Percentiles rank a stretch among this genome's conserved stretches.
Evolutionary conservation across 2,113 vertebrate species (phyloP).

Genomic region (Prionailurus bengalensis): DNA sequence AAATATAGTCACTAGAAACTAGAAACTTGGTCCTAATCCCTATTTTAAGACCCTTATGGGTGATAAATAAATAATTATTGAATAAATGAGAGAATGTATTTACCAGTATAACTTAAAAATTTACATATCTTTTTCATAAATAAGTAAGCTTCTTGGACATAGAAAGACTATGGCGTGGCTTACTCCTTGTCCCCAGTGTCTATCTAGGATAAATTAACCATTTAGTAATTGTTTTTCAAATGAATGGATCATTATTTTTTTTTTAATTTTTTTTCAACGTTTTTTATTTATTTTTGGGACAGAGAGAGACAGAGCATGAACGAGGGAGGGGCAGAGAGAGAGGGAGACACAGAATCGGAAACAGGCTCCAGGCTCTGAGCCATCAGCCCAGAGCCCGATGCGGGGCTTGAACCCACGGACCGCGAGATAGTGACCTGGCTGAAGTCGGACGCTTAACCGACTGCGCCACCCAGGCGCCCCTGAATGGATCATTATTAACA

Average conservation of each 20-base stretch:
- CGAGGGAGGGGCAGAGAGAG: no score
- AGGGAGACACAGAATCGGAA: no score
- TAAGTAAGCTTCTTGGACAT: neutral
- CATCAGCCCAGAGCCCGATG: no score
- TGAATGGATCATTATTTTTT: neutral
- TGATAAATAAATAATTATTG: neutral
- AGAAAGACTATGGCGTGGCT: neutral
- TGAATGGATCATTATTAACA: conserved; percentile 9
- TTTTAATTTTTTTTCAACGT: no score
- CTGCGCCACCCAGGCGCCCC: no score
- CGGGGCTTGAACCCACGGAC: no score
- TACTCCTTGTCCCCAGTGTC: neutral
- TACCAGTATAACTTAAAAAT: neutral
- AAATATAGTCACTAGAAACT: neutral
- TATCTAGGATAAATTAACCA: neutral
- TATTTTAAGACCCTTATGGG: neutral
- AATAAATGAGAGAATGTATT: neutral
- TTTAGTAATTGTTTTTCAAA: conserved; percentile 6
- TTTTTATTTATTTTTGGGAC: no score
- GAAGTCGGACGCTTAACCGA: no score
- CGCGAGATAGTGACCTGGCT: no score
- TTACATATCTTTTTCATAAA: neutral
- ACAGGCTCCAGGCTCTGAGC: no score
- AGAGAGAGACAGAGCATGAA: no score
- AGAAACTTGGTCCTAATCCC: neutral